phyloP scores from a whole-genome alignment of 2,888 invertebrate species.

The Conus canariensis region DNA sequence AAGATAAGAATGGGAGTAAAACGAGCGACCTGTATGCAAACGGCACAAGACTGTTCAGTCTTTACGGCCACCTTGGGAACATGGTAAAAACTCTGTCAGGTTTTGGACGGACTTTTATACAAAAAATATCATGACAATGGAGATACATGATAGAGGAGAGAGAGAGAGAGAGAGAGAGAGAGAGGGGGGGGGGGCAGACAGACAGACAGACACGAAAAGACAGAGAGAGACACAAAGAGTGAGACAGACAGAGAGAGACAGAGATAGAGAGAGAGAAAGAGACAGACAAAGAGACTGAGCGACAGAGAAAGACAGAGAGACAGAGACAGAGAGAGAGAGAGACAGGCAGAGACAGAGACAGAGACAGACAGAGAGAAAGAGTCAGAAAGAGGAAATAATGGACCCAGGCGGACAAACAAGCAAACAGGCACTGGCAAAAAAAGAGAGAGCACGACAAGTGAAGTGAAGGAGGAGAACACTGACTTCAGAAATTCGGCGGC shows the following conservation, averaged over 20 bases:
- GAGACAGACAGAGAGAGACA: background rate
- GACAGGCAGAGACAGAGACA: background rate
- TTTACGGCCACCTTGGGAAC: no score
- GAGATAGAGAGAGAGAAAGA: background rate
- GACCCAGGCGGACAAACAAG: no score
- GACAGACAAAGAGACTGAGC: background rate
- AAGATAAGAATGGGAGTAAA: no score
- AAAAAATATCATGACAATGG: no score
- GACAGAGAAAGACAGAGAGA: no score
- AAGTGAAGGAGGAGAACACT: background rate
- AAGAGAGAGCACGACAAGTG: background rate
- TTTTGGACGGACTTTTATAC: no score
- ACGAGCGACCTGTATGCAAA: no score
- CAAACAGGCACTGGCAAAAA: no score
- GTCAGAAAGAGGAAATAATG: background rate
- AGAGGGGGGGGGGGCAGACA: background rate
- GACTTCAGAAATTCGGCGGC: constrained; percentile 2
- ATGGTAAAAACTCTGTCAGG: no score
- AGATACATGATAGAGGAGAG: no score
- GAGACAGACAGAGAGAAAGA: background rate
- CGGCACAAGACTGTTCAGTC: no score
- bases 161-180: no score
- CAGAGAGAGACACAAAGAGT: background rate
- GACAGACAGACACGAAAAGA: constrained; percentile 11
- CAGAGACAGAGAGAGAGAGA: background rate